phyloP scores from a whole-genome alignment of 1,140 invertebrate genomes.

The Zaprionus tsacasi region DNA sequence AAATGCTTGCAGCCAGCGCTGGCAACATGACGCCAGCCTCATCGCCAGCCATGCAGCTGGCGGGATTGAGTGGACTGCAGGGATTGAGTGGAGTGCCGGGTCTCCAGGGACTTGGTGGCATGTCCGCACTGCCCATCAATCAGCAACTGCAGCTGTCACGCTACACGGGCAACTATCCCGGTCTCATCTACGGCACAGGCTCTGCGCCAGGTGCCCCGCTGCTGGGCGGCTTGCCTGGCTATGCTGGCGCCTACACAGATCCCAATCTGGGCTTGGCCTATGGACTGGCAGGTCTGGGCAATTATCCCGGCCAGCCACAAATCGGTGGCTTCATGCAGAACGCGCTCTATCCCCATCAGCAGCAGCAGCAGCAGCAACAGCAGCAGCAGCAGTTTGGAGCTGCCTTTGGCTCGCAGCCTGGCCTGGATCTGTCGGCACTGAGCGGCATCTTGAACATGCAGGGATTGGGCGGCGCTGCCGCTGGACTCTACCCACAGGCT shows the following conservation, averaged over 20 bases:
- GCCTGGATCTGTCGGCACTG: constrained; percentile 52
- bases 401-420: constrained; percentile 47
- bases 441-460: constrained; percentile 61
- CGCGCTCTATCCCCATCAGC: constrained; percentile 39
- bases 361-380: neutral
- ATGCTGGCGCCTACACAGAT: constrained; percentile 46
- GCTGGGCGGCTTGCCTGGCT: constrained; percentile 31
- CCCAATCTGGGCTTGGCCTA: constrained; percentile 38
- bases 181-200: constrained; percentile 45
- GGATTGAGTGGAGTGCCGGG: neutral
- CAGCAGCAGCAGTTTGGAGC: constrained; percentile 16
- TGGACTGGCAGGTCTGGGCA: constrained; percentile 14
- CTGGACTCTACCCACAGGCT: constrained; percentile 39
- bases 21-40: constrained; percentile 55
- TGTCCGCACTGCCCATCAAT: constrained; percentile 47
- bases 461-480: constrained; percentile 33
- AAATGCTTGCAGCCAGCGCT: constrained; percentile 50
- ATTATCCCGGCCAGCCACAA: constrained; percentile 35
- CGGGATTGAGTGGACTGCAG: neutral
- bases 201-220: neutral
- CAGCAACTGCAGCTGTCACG: constrained; percentile 58
- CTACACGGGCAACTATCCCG: constrained; percentile 55
- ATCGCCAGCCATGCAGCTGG: constrained; percentile 20
- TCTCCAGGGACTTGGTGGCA: neutral
- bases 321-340: constrained; percentile 30